Evolutionary conservation across 37 sponge, comb jelly and placozoan species (phyloP), one percentile per base, ranked within the genome.

Genomic region (Crambe crambe): DNA sequence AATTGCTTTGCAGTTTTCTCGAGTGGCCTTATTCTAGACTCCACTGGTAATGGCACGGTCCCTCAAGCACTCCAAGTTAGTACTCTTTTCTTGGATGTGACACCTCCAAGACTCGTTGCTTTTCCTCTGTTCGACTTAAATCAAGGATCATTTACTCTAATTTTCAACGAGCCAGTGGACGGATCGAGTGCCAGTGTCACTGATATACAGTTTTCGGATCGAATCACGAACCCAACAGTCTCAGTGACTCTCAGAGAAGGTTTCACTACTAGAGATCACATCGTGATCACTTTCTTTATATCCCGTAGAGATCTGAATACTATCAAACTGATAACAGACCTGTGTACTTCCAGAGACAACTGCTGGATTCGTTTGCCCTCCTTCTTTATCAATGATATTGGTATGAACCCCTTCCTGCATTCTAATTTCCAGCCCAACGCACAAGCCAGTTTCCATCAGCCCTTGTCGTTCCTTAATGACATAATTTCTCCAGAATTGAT

Each of bases 111-210:
- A 37, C 42, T 83, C 8, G 32, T 65, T 30, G 18, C 75, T 10
- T 75, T 75, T 35, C 58, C 76, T 27, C n/a, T 41, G 1, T 81
- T 83, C 64, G 83, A 83, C 37, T 44, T 83, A 10, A 43, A 83
- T 31, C 42, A 66, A 62, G 83, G 83, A 25, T 18, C 35, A 21
- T 75, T 83, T 42, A 66, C 76, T 29, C 62, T 83, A 5, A 67
- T 83, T 37, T 83, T 83, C 68, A 59, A 57, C 38, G 83, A 83
- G 31, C 83, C 83, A 30, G 42, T 83, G 37, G 74, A 75, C 63
- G 70, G 69, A 20, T 47, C 47, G 5, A 83, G 75, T 37, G 31
- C 82, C 2, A 42, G 72, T 42, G 56, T 38, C 44, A 72, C 82
- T 37, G 40, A 58, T 15, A 44, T 81, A 0, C 32, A 57, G 40